Percentiles rank a stretch among this genome's conserved stretches.
Evolutionary conservation across 2,888 invertebrate genomes (phyloP).

Genomic region (Drosophila merina): DNA sequence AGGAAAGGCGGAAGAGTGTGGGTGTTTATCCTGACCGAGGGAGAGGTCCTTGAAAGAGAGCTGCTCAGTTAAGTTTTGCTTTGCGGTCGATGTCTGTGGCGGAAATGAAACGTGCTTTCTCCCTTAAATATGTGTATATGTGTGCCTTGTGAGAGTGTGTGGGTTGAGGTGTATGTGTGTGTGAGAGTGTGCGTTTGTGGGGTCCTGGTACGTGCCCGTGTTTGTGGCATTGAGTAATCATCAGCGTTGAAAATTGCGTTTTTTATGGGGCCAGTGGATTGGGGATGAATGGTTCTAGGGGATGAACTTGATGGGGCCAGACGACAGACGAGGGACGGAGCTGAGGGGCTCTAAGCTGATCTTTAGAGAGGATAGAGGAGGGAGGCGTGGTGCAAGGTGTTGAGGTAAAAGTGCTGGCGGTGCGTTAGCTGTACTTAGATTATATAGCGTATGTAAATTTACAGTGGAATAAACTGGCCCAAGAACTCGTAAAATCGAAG

Average conservation of each 20-base stretch:
- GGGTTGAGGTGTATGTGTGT: constrained; percentile 9
- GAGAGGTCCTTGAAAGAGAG: constrained; percentile 12
- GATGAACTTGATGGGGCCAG: constrained; percentile 26
- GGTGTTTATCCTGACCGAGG: not conserved
- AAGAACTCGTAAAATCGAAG: not conserved
- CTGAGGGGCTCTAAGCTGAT: not conserved
- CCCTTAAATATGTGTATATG: constrained; percentile 24
- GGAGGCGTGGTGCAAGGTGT: constrained; percentile 10
- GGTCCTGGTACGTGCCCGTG: constrained; percentile 51
- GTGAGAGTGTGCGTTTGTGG: constrained; percentile 5
- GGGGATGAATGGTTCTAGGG: constrained; percentile 29
- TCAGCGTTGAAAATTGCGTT: constrained; percentile 79
- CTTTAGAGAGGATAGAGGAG: not conserved
- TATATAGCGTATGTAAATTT: constrained; percentile 36
- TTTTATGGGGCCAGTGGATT: constrained; percentile 66
- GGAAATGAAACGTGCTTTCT: constrained; percentile 71
- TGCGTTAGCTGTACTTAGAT: constrained; percentile 51
- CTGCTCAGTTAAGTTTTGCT: constrained; percentile 35
- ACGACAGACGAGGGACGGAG: not conserved
- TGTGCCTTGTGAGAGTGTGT: constrained; percentile 20
- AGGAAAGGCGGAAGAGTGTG: constrained; percentile 15
- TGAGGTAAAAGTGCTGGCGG: constrained; percentile 65
- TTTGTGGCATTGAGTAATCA: constrained; percentile 78
- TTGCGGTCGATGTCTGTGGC: constrained; percentile 64
- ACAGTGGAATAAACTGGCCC: constrained; percentile 19